Base-by-base conservation (phyloP, 2,888 invertebrate genomes). In the Acronicta alni region DNA sequence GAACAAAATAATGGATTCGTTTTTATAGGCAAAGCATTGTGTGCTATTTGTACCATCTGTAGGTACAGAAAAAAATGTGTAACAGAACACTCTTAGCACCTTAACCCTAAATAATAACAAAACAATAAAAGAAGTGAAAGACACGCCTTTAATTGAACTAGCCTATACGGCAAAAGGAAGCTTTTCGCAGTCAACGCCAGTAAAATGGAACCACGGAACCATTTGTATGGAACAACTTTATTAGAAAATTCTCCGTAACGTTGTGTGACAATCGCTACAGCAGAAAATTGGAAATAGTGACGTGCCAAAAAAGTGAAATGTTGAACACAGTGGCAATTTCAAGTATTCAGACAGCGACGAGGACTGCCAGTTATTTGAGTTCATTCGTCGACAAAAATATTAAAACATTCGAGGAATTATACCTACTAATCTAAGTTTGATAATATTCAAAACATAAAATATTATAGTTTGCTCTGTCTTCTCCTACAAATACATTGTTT, bases 261-360 rank as follows among this genome's bases (percentile, higher is more conserved):
- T 49, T 53, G 62, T 72, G 73, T 75, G 76, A 77, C 77, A 74
- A 67, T 75, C 51, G 67, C 72, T 69, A 67, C 63, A 67, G 62
- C 51, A 57, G 72, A 75, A 83, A 84, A 85, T 84, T 85, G 80
- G 79, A 80, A 84, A 80, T 78, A 79, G 79, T 80, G 80, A 80
- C 77, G 64, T 54, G 77, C 73, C 76, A 79, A 84, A 82, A 78
- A 75, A 59, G 48, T 64, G 64, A 60, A 68, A 56, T 37, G 44
- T 55, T 37, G 30, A 46, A 55, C 48, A 38, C 15, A 20, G 41
- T 55, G 30, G 18, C 42, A 68, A 57, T 59, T 62, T 32, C 17
- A 46, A 53, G 64, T 47, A 61, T 55, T 46, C 45, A 18, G 18
- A 42, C 30, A 41, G 39, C 23, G 10, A 47, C 37, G 37, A 52